Conservation (phyloP, 2,888 invertebrate genomes). For the Camponotus fellah region DNA sequence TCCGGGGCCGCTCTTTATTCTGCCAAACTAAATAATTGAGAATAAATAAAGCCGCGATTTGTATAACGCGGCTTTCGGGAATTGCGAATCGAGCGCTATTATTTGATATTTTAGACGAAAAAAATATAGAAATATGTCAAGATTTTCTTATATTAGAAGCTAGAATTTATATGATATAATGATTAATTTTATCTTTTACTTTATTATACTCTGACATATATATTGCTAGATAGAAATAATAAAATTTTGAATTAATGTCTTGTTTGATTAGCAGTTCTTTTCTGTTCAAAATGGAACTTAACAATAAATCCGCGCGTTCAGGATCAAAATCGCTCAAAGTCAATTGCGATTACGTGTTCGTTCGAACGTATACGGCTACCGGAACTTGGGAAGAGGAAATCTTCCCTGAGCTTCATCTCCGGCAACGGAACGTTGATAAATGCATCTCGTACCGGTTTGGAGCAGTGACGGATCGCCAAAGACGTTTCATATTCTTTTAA, state of each 20-base stretch:
- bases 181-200: neutral
- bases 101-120: neutral
- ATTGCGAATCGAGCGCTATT: neutral
- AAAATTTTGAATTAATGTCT: conserved; percentile 2
- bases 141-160: neutral
- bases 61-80: neutral
- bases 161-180: neutral
- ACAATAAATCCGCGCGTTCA: conserved; percentile 19
- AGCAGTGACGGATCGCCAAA: conserved; percentile 51
- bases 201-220: neutral
- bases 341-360: conserved; percentile 26
- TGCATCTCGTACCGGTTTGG: conserved; percentile 37
- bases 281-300: neutral
- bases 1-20: neutral
- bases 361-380: neutral
- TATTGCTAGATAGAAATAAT: neutral
- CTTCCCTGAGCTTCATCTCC: conserved; percentile 39
- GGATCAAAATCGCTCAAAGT: conserved; percentile 37
- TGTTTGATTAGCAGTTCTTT: neutral
- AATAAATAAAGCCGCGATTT: neutral
- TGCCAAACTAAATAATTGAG: conserved; percentile 22
- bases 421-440: conserved; percentile 49
- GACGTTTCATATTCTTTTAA: conserved; percentile 14
- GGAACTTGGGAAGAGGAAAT: conserved; percentile 15
- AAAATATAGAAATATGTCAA: neutral